Conservation (phyloP, 2,888 invertebrate species). For the Pristionchus maxplancki region DNA sequence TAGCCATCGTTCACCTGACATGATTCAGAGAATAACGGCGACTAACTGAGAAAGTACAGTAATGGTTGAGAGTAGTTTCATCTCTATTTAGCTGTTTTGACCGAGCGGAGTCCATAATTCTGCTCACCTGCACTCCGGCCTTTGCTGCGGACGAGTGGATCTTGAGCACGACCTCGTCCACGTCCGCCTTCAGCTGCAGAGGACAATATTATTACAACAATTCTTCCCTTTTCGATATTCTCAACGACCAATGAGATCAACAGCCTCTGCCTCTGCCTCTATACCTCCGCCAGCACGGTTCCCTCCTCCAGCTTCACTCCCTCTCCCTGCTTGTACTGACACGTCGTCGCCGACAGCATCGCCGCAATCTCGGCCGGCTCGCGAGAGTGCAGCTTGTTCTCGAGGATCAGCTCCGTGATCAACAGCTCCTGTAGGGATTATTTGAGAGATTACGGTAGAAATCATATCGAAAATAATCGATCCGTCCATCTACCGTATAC, state of each 20-base stretch:
- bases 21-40: background rate
- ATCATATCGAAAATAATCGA: too few species aligned
- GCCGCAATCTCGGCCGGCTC: constrained; percentile 91
- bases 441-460: too few species aligned
- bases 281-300: constrained; percentile 57
- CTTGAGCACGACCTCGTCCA: background rate
- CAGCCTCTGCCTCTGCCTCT: too few species aligned
- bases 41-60: too few species aligned
- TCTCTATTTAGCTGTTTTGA: too few species aligned
- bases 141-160: background rate
- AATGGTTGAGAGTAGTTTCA: too few species aligned
- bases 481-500: constrained; percentile 57
- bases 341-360: constrained; percentile 92
- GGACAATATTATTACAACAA: too few species aligned
- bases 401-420: constrained; percentile 93
- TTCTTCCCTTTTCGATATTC: too few species aligned
- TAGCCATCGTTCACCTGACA: constrained; percentile 39
- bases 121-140: constrained; percentile 35
- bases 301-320: constrained; percentile 57
- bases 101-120: too few species aligned
- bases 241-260: too few species aligned
- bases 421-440: constrained; percentile 84
- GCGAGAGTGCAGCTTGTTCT: constrained; percentile 86
- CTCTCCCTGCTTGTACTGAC: constrained; percentile 86
- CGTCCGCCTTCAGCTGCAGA: background rate